Conservation (phyloP, 53 echinoderm and acorn worm genomes). For the Astropecten irregularis region DNA sequence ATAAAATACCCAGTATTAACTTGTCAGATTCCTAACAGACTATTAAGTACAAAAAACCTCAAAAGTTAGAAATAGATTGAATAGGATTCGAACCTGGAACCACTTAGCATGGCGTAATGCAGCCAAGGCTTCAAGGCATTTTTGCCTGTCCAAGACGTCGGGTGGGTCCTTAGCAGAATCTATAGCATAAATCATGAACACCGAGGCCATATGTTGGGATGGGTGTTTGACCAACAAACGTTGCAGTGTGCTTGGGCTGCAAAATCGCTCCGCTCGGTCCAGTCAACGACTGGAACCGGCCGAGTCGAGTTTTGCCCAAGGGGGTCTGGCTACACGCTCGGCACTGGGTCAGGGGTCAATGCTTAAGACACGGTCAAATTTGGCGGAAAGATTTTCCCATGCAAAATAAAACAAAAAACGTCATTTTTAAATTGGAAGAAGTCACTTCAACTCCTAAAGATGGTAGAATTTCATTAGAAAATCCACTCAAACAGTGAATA, state of each 20-base stretch:
- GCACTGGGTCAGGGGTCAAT: constrained; percentile 1
- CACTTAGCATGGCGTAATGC: constrained; percentile 99
- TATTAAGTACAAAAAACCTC: not conserved
- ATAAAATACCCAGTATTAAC: no score
- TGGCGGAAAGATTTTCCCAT: no score
- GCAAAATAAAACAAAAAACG: no score
- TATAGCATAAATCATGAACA: constrained; percentile 83
- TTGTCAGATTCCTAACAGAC: constrained; percentile 35
- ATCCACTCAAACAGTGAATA: no score
- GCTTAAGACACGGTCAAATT: no score
- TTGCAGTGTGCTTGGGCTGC: not conserved
- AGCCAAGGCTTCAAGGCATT: constrained; percentile 99
- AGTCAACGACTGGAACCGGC: no score
- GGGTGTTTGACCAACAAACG: constrained; percentile 99
- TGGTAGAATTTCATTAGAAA: no score
- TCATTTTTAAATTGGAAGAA: no score
- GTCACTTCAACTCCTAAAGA: no score
- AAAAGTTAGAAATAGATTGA: constrained; percentile 53
- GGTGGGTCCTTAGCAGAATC: constrained; percentile 98
- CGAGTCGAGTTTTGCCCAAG: constrained; percentile 37
- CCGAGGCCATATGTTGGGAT: constrained; percentile 77
- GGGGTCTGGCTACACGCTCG: constrained; percentile 35
- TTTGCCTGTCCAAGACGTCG: constrained; percentile 99
- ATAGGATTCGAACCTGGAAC: constrained; percentile 98
- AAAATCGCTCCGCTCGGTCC: constrained; percentile 5